phyloP scores from a whole-genome alignment of 2,113 vertebrate species.

The Oreocharis arfaki region DNA sequence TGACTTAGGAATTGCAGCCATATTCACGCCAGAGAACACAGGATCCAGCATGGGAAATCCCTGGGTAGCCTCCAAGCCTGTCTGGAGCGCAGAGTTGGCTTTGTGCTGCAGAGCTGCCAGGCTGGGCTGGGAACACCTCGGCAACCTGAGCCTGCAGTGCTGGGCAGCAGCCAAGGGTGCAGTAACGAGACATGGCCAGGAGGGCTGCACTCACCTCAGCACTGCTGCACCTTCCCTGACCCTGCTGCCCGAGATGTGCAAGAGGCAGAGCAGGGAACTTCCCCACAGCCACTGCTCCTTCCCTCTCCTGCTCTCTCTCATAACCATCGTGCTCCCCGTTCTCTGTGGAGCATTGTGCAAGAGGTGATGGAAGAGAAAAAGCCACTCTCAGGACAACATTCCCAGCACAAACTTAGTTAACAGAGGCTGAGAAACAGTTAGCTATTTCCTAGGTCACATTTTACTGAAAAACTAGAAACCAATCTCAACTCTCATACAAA shows the following conservation, averaged over 20 bases:
- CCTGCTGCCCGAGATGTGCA: not conserved
- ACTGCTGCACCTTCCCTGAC: not conserved
- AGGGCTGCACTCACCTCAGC: not conserved
- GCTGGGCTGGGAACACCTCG: not conserved
- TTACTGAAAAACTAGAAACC: not conserved
- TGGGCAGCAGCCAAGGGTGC: not conserved
- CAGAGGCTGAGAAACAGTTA: not conserved
- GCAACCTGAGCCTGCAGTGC: not conserved
- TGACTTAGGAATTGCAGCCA: constrained; percentile 10
- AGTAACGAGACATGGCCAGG: not conserved
- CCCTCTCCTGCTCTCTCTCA: not conserved
- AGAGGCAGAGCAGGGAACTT: not conserved
- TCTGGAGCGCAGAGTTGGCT: not conserved
- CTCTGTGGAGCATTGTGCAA: not conserved
- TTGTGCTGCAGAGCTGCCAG: not conserved
- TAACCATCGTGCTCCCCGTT: not conserved
- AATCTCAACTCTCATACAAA: not conserved
- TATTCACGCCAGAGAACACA: not conserved
- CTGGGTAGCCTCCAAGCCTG: constrained; percentile 16
- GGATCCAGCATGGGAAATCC: not conserved
- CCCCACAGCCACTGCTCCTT: not conserved
- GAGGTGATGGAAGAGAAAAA: not conserved
- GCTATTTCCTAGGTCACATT: not conserved
- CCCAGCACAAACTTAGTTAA: not conserved
- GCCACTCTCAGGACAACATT: not conserved